phyloP scores from a whole-genome alignment of 2,113 vertebrate genomes.

The Crotalus horridus region DNA sequence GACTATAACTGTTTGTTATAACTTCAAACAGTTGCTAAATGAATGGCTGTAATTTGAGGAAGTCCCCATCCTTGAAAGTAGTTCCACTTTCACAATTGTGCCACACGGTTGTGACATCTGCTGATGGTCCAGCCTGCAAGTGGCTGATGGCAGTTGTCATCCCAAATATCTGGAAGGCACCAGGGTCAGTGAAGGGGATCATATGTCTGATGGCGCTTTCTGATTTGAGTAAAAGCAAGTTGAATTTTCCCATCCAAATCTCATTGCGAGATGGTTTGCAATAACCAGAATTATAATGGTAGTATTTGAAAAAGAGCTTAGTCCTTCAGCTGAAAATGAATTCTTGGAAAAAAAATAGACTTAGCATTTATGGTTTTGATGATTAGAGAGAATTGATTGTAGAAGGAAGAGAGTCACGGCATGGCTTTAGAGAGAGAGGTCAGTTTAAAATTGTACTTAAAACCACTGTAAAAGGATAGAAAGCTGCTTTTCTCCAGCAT shows the following conservation, averaged over 20 bases:
- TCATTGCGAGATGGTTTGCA: background rate
- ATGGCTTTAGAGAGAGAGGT: no score
- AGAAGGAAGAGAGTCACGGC: background rate
- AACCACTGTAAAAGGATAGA: background rate
- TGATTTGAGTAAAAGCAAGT: background rate
- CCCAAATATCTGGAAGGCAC: background rate
- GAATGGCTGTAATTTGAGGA: no score
- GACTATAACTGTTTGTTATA: no score
- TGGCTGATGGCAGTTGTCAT: background rate
- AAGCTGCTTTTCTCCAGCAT: background rate
- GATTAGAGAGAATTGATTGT: background rate
- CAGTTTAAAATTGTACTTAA: background rate
- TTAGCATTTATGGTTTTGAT: background rate
- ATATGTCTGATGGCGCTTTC: background rate
- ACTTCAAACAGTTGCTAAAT: no score
- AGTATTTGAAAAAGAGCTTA: background rate
- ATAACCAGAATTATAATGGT: background rate
- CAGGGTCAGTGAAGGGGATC: background rate
- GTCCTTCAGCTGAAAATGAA: background rate
- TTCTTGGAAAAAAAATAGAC: background rate
- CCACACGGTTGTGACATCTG: background rate
- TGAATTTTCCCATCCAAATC: background rate
- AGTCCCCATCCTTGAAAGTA: background rate
- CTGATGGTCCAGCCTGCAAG: background rate
- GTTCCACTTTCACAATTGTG: background rate